phyloP scores from a whole-genome alignment of 2,797 vertebrate species.

The Anomalospiza imberbis region DNA sequence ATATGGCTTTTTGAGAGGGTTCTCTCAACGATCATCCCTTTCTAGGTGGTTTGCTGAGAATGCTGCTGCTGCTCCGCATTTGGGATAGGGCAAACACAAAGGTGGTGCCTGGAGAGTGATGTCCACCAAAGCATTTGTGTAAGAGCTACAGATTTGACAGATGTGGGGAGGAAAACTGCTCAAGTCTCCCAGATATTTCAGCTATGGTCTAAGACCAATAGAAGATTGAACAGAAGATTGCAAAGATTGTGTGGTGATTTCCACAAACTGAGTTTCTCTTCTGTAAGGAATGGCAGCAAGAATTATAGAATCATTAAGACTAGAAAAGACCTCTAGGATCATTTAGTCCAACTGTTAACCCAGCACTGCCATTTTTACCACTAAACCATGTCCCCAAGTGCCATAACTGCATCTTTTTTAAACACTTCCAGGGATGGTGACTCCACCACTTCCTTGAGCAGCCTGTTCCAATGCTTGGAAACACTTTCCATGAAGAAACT shows the following conservation, averaged over 20 bases:
- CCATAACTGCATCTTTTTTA: not conserved
- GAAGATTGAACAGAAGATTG: not conserved
- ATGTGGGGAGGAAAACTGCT: not conserved
- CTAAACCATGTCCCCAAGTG: not conserved
- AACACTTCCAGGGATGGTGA: not conserved
- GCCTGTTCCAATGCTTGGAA: not conserved
- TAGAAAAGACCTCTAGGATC: not conserved
- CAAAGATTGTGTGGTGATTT: not conserved
- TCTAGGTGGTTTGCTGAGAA: not conserved
- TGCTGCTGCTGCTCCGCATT: not conserved
- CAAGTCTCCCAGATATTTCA: not conserved
- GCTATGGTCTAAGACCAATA: not conserved
- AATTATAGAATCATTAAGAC: not conserved
- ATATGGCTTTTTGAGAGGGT: not conserved
- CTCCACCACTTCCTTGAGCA: not conserved
- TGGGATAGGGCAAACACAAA: rapidly evolving
- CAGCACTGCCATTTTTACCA: not conserved
- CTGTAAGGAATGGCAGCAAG: not conserved
- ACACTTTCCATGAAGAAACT: not conserved
- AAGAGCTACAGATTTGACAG: not conserved
- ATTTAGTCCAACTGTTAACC: not conserved
- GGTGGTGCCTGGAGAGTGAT: not conserved
- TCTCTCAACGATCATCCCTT: not conserved
- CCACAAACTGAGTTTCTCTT: not conserved
- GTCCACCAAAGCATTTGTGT: not conserved